Base-by-base conservation (phyloP, 2,797 vertebrate genomes). In the Lagothrix lagotricha region DNA sequence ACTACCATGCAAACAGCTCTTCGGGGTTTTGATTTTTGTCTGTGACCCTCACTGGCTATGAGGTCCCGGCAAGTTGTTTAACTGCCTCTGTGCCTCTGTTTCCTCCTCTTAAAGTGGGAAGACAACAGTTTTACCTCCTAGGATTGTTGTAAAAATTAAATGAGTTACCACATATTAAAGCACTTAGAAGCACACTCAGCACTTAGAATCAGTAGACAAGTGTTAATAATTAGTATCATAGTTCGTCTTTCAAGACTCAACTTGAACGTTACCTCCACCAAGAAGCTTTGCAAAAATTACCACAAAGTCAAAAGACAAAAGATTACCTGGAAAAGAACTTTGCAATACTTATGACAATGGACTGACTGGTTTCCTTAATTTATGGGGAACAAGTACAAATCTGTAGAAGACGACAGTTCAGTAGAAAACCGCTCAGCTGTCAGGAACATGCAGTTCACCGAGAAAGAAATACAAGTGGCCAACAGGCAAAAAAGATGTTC, bases 211-310 rank as follows among this genome's bases (percentile, higher is more conserved):
- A 28, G 22, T 57, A 77, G 7, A 1, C 24, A 44, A 36, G 17
- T 73, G 48, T 30, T 70, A 4, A 5, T 83, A 44, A 67, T 80
- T 36, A 46, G 46, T n/a, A 41, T n/a, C 33, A 72, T 85, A 87
- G 92, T 33, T 96, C 96, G 86, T 33, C 85, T n/a, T 90, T 93
- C 96, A 96, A 93, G 93, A 97, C 28, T 39, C 54, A 52, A 73
- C 89, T 90, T 61, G 92, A 96, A 92, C 22, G 19, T 70, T 28
- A 33, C 73, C 75, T 95, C 67, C 19, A 75, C 54, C 80, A 75
- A 67, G 61, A 93, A 92, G 39, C 52, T 61, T 13, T 85, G n/a
- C 76, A 48, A 58, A 57, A 94, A 81, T 33, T 14, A 86, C 48
- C 76, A 41, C n/a, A 81, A 28, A 89, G 39, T 33, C 19, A 50